phyloP scores from a whole-genome alignment of 2,888 invertebrate genomes.

The Drosophila merina region DNA sequence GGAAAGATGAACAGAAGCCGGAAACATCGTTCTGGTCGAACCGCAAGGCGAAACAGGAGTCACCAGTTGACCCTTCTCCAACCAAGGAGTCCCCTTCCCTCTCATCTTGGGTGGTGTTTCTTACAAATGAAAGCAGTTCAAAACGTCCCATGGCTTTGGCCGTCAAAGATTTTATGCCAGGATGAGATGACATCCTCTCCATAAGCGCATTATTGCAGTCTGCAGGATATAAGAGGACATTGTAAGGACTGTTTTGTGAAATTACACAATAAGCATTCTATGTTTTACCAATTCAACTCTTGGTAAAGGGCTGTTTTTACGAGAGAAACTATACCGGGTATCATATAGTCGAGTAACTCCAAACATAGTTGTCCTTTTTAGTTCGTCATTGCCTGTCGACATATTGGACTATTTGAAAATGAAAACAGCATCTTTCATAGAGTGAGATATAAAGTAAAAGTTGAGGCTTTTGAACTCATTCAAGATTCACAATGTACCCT shows the following conservation, averaged over 20 bases:
- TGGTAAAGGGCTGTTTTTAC: too few relatives aligned
- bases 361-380: not conserved
- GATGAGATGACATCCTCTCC: not conserved
- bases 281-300: too few relatives aligned
- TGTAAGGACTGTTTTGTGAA: not conserved
- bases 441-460: not conserved
- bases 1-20: slow-evolving; percentile 29
- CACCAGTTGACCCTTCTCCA: slow-evolving; percentile 4
- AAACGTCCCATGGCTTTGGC: too few relatives aligned
- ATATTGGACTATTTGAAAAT: not conserved
- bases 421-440: not conserved
- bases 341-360: not conserved
- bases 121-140: not conserved
- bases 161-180: not conserved
- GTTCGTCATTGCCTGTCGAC: not conserved
- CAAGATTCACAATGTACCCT: not conserved
- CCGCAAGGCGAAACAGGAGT: slow-evolving; percentile 18
- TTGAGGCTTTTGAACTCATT: not conserved
- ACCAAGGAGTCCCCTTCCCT: not conserved
- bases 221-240: not conserved
- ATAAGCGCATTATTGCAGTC: too few relatives aligned
- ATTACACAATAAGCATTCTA: too few relatives aligned
- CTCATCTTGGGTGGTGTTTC: not conserved
- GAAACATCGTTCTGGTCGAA: slow-evolving; percentile 35
- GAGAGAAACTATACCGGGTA: not conserved